Base-by-base conservation (phyloP, 2,888 invertebrate species). In the Sarcophaga carnaria region DNA sequence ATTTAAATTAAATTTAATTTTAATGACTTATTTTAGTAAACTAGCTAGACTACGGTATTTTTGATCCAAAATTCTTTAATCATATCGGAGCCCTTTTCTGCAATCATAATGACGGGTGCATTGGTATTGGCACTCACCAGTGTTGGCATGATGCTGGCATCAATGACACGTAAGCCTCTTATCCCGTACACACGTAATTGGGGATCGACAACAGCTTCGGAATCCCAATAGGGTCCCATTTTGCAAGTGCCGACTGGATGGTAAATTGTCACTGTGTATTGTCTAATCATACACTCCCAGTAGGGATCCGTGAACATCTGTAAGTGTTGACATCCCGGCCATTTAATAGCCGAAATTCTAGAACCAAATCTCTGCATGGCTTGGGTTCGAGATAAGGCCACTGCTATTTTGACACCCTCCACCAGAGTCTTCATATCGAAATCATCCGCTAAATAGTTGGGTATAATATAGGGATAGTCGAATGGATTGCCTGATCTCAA, bases 151-250 rank as follows among this genome's bases (percentile, higher is more conserved):
- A 97, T 96, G 80, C 97, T 97, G 0, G 97, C 97, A 90, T 97
- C 97, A 85, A 97, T 96, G 0, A 97, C 97, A 17, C 97, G 94
- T 5, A 97, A 93, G 0, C 97, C 97, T 88, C 96, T 95, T 0
- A 97, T 94, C 0, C 97, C 97, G 90, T 97, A 97, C 0, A 97
- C 97, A 79, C 96, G 94, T 10, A 97, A 93, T 90, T 97, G 95
- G 2, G 96, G 95, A 92, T 97, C 97, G 0, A 97, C 97, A 0
- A 97, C 97, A 0, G 97, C 97, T 8, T 96, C 96, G 17, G 95
- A 95, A 90, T 97, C 97, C 96, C 97, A 97, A 89, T 96, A 96
- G 0, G 97, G 97, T 0, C 97, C 98, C 98, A 98, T 98, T 92
- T 97, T 97, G 67, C 96, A 96, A 0, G 97, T 98, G 0, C 97